These are phyloP conservation scores for Drosophila neoperkinsi DNA, from an alignment of 2,888 invertebrate genomes.

Conservation along the genomic window DNA sequence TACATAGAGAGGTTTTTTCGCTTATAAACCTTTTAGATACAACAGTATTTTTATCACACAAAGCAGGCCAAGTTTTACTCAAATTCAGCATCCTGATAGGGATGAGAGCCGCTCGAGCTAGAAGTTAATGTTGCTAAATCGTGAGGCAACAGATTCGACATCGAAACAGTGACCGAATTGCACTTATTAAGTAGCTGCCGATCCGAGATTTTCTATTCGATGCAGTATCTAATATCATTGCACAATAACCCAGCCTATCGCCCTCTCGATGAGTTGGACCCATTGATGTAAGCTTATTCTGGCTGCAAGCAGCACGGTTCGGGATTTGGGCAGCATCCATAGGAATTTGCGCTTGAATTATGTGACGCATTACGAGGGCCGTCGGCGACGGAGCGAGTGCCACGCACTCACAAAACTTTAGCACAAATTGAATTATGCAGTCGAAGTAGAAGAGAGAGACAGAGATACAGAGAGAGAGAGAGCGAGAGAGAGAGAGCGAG, in stretches of 20 bases:
- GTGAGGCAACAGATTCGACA: neutral
- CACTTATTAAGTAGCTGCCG: neutral
- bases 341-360: slow-evolving; percentile 68
- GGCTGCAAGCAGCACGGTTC: neutral
- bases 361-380: slow-evolving; percentile 68
- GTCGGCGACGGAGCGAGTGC: slow-evolving; percentile 47
- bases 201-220: slow-evolving; percentile 4
- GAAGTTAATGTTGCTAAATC: neutral
- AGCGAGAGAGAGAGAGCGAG: neutral
- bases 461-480: neutral
- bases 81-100: neutral
- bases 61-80: neutral
- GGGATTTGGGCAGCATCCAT: slow-evolving; percentile 11
- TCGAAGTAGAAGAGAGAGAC: slow-evolving; percentile 15
- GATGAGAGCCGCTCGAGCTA: neutral
- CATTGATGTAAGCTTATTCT: slow-evolving; percentile 14
- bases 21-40: neutral
- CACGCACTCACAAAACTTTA: slow-evolving; percentile 73
- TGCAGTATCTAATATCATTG: slow-evolving; percentile 8
- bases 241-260: neutral
- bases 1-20: neutral
- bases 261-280: neutral
- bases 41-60: too few relatives aligned
- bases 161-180: neutral
- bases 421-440: slow-evolving; percentile 77